phyloP scores from a whole-genome alignment of 1,140 invertebrate species.

The Manduca sexta region DNA sequence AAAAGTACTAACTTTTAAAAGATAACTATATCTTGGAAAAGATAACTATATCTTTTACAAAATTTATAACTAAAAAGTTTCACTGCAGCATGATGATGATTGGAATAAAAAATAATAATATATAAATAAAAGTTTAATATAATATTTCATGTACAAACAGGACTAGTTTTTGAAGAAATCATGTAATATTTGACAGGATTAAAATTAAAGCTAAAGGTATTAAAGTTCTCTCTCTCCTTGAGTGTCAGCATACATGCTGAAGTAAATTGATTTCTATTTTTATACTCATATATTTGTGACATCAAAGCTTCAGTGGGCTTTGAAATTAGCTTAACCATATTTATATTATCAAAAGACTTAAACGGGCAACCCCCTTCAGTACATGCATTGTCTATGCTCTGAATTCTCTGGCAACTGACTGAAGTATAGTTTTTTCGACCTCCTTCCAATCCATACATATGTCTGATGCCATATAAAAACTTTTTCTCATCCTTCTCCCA shows the following conservation, averaged over 20 bases:
- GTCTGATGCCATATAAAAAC: slow-evolving; percentile 81
- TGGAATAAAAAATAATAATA: too few relatives aligned
- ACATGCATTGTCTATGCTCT: slow-evolving; percentile 54
- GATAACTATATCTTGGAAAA: too few relatives aligned
- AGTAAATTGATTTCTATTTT: slow-evolving; percentile 30
- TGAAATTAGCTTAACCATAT: slow-evolving; percentile 59
- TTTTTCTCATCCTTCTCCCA: slow-evolving; percentile 79
- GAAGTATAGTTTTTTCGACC: slow-evolving; percentile 75
- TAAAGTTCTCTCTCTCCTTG: slow-evolving; percentile 20
- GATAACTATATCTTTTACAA: too few relatives aligned
- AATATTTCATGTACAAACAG: neutral
- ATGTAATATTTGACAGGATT: slow-evolving; percentile 45
- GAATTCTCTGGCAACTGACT: slow-evolving; percentile 73
- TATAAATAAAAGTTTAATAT: too few relatives aligned
- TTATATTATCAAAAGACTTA: slow-evolving; percentile 71
- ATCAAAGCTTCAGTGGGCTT: slow-evolving; percentile 20
- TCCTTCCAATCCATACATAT: slow-evolving; percentile 84
- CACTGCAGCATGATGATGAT: too few relatives aligned
- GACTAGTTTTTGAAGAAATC: slow-evolving; percentile 2
- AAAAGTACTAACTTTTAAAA: too few relatives aligned
- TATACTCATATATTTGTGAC: slow-evolving; percentile 40
- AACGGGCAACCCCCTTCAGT: slow-evolving; percentile 78
- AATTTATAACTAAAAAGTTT: too few relatives aligned
- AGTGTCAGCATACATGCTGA: slow-evolving; percentile 42
- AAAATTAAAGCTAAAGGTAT: slow-evolving; percentile 45